phyloP scores from a whole-genome alignment of 2,113 vertebrate genomes.

The Cyanoramphus novaezelandiae region DNA sequence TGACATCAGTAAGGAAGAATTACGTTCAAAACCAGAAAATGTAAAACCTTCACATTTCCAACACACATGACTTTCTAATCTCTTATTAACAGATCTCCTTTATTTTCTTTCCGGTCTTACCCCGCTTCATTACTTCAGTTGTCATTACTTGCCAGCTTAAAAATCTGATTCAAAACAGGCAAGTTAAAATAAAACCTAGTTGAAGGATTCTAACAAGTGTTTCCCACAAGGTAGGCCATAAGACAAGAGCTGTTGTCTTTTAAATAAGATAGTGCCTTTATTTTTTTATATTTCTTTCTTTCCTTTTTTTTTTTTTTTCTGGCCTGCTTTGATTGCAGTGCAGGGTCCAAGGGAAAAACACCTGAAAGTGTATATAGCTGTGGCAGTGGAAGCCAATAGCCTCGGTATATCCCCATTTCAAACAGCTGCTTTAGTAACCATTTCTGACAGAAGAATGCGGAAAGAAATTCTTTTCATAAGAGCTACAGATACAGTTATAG shows the following conservation, averaged over 20 bases:
- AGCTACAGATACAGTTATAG: neutral
- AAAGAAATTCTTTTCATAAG: neutral
- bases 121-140: neutral
- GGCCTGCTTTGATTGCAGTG: neutral
- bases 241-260: neutral
- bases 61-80: neutral
- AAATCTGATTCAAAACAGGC: neutral
- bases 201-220: neutral
- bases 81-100: neutral
- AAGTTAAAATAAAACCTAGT: neutral
- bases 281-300: neutral
- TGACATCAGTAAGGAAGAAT: neutral
- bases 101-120: neutral
- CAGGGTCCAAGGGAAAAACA: neutral
- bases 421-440: neutral
- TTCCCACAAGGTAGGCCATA: neutral
- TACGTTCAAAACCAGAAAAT: constrained; percentile 16
- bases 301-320: neutral
- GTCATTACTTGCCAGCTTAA: neutral
- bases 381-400: neutral
- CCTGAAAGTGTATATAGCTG: neutral
- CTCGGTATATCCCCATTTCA: neutral
- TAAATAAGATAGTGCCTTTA: neutral
- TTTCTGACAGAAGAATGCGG: neutral
- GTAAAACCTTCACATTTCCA: neutral